Evolutionary conservation across 2,113 vertebrate genomes (phyloP).

Genomic region (Psittacus erithacus): DNA sequence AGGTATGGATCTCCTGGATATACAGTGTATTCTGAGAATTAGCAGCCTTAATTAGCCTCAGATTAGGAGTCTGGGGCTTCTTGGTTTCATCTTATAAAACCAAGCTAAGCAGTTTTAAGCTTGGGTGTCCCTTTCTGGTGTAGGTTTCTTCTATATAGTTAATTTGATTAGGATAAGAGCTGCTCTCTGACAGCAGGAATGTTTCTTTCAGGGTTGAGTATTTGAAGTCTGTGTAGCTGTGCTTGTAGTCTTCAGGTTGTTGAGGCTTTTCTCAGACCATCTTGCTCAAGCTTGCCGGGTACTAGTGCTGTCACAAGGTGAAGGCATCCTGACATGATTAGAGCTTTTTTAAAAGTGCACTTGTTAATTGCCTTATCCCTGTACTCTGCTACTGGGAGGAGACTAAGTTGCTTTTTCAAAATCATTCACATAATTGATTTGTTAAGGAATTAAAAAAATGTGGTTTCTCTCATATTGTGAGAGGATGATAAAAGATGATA

Average conservation of each 20-base stretch:
- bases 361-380: not conserved
- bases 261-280: not conserved
- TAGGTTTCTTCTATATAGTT: not conserved
- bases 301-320: not conserved
- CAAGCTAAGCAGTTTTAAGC: not conserved
- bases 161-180: not conserved
- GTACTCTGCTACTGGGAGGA: not conserved
- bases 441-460: not conserved
- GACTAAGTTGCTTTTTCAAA: not conserved
- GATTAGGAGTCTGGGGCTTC: not conserved
- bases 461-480: not conserved
- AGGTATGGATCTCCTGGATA: not conserved
- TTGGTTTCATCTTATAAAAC: not conserved
- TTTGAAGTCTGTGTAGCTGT: not conserved
- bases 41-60: not conserved
- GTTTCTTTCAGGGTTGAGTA: not conserved
- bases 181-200: not conserved
- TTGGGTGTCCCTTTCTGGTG: not conserved
- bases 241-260: not conserved
- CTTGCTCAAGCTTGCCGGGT: not conserved
- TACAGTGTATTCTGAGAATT: not conserved
- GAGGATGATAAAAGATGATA: not conserved
- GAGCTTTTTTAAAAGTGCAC: not conserved
- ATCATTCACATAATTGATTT: not conserved
- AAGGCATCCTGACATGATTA: not conserved